phyloP scores from a whole-genome alignment of 2,113 vertebrate species.

The Gymnarchus niloticus region DNA sequence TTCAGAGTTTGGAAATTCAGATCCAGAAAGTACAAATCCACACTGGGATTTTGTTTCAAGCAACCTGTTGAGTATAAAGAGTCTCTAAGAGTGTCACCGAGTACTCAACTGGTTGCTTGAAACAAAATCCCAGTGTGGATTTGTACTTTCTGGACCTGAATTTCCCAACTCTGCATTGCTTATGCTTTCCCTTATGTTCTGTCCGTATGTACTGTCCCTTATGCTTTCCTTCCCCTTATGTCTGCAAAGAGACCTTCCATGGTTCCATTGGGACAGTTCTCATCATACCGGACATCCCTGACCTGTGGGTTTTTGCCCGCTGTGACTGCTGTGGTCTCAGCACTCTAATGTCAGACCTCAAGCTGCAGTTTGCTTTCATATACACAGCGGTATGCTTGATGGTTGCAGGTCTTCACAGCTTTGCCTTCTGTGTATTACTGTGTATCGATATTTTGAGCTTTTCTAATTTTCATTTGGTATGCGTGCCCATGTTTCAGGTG shows the following conservation, averaged over 20 bases:
- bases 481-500: slow-evolving; percentile 10
- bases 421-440: not conserved
- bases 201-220: too few species aligned
- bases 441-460: not conserved
- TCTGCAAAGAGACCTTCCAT: not conserved
- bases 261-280: not conserved
- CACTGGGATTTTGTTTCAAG: too few species aligned
- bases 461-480: not conserved
- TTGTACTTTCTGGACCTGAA: too few species aligned
- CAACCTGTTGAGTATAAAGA: too few species aligned
- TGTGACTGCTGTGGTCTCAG: not conserved
- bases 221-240: not conserved
- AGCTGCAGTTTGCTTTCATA: not conserved
- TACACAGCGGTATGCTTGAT: not conserved
- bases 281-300: not conserved
- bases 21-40: too few species aligned
- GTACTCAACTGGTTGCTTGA: too few species aligned
- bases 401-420: not conserved
- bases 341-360: too few species aligned
- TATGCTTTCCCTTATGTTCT: too few species aligned
- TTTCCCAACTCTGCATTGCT: too few species aligned
- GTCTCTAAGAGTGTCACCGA: too few species aligned
- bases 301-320: not conserved
- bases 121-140: too few species aligned
- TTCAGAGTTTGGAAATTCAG: too few species aligned